Conservation (phyloP, 2,797 vertebrate species). For the Carcharodon carcharias region DNA sequence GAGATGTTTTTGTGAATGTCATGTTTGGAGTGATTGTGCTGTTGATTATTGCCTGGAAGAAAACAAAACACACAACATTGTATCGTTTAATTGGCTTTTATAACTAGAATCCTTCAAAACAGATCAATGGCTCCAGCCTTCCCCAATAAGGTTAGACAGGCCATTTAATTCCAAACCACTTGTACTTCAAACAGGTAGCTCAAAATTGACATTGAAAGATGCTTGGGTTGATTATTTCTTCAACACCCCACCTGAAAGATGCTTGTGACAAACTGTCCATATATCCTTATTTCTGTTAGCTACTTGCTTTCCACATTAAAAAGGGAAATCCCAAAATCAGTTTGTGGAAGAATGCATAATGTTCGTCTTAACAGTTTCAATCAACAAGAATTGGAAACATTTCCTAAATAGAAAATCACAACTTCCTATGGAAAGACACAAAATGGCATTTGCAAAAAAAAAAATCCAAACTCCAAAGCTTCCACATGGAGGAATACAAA, state of each 20-base stretch:
- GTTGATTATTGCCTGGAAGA: conserved; percentile 94
- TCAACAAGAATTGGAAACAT: neutral
- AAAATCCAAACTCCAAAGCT: neutral
- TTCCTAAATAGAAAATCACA: too few species aligned
- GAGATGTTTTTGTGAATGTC: conserved; percentile 98
- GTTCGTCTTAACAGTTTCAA: neutral
- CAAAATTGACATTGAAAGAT: neutral
- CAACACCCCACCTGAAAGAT: neutral
- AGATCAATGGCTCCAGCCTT: neutral
- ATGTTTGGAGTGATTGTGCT: conserved; percentile 99
- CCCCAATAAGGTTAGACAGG: neutral
- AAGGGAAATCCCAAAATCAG: neutral
- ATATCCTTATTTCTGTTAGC: neutral
- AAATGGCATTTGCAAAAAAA: neutral
- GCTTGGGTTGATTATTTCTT: neutral
- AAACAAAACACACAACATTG: conserved; percentile 32
- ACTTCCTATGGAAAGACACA: too few species aligned
- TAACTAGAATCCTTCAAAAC: neutral
- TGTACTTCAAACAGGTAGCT: neutral
- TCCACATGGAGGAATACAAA: neutral
- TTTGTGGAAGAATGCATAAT: neutral
- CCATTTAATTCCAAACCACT: neutral
- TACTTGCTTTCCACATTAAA: neutral
- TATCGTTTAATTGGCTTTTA: neutral
- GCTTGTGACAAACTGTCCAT: neutral